Conservation (phyloP, 2,888 invertebrate genomes). For the Cephalotes varians region DNA sequence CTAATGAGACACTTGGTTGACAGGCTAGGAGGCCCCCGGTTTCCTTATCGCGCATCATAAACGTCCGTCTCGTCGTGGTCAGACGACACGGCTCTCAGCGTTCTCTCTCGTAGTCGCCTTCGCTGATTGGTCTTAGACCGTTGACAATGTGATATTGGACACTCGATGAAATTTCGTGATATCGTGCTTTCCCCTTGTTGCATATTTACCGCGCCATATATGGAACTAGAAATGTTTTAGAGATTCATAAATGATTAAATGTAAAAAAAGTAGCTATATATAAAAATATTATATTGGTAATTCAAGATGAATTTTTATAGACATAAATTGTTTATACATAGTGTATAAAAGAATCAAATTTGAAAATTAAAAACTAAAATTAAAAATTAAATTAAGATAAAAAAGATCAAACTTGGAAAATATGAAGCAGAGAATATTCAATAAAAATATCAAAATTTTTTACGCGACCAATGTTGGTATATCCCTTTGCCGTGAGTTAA, state of each 20-base stretch:
- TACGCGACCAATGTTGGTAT: neutral
- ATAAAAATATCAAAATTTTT: neutral
- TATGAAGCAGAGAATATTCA: neutral
- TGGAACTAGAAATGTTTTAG: no score
- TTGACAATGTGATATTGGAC: conserved; percentile 62
- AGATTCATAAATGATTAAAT: neutral
- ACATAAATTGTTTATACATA: neutral
- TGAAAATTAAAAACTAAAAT: no score
- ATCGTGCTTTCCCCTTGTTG: conserved; percentile 55
- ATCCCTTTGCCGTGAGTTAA: neutral
- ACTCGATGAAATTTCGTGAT: conserved; percentile 78
- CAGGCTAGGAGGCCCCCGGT: conserved; percentile 68
- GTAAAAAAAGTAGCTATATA: neutral
- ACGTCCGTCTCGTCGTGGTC: conserved; percentile 59
- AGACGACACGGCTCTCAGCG: conserved; percentile 47
- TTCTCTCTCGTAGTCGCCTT: conserved; percentile 51
- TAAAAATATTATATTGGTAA: neutral
- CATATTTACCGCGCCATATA: no score
- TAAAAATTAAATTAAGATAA: no score
- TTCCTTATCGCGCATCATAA: conserved; percentile 77
- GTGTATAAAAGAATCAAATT: neutral
- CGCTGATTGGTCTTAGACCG: conserved; percentile 60
- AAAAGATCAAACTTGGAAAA: neutral
- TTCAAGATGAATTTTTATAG: neutral
- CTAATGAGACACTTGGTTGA: conserved; percentile 80